Conservation (phyloP, 2,888 invertebrate species). For the Calameuta filiformis region DNA sequence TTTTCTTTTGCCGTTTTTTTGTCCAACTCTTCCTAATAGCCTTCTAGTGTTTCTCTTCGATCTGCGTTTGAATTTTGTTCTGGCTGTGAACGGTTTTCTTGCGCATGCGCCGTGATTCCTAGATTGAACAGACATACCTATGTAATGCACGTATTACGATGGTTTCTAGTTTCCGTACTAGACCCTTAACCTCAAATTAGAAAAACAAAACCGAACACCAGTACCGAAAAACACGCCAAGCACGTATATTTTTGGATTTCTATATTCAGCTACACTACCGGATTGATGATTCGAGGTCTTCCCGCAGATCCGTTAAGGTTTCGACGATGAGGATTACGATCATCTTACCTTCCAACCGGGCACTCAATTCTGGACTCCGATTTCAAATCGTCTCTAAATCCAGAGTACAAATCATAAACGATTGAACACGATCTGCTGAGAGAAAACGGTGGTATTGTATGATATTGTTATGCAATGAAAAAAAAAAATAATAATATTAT, state of each 20-base stretch:
- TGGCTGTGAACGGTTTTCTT: not conserved
- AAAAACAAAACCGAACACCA: slow-evolving; percentile 9
- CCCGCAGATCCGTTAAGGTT: not conserved
- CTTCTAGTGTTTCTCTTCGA: not conserved
- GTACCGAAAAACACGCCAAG: slow-evolving; percentile 16
- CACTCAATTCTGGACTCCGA: slow-evolving; percentile 26
- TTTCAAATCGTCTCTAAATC: slow-evolving; percentile 27
- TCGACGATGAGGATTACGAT: not conserved
- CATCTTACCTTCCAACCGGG: not conserved
- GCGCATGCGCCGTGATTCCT: not conserved
- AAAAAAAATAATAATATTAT: not conserved
- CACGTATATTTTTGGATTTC: slow-evolving; percentile 25
- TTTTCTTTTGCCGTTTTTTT: slow-evolving; percentile 20
- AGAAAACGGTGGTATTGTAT: not conserved
- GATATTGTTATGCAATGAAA: not conserved
- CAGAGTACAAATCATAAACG: slow-evolving; percentile 6
- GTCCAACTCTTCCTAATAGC: not conserved
- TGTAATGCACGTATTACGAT: not conserved
- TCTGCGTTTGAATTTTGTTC: not conserved
- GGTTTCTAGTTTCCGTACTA: not conserved
- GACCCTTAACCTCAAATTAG: slow-evolving; percentile 1
- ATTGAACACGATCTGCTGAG: slow-evolving; percentile 24
- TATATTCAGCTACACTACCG: slow-evolving; percentile 22
- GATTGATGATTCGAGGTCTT: slow-evolving; percentile 3
- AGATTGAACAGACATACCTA: not conserved